Percentiles rank a stretch among this genome's conserved stretches.
Conservation (phyloP, 2,113 vertebrate genomes). For the Phodopus roborovskii region DNA sequence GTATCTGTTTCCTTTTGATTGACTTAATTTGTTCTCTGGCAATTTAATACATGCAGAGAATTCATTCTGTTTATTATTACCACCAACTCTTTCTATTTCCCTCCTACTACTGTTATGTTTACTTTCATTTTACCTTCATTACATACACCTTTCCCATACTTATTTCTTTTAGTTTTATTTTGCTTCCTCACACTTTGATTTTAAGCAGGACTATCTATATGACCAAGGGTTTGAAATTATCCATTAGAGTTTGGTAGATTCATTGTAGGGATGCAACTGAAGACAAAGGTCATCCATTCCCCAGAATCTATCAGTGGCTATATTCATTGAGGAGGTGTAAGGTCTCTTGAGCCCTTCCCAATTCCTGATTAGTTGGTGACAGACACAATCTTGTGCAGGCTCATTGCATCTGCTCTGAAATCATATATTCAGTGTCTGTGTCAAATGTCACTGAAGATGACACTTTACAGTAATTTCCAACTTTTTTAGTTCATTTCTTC, state of each 20-base stretch:
- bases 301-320: too few relatives aligned
- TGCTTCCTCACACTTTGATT: too few relatives aligned
- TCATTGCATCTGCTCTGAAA: background rate
- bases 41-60: background rate
- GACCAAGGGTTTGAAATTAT: background rate
- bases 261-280: too few relatives aligned
- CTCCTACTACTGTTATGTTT: background rate
- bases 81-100: background rate
- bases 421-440: background rate
- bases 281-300: background rate
- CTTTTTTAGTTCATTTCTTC: background rate
- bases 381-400: background rate
- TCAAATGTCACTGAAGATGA: background rate
- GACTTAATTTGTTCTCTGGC: background rate
- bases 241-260: background rate
- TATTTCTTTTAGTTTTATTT: background rate
- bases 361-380: too few relatives aligned
- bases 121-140: background rate
- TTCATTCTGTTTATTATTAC: too few relatives aligned
- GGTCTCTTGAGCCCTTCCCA: too few relatives aligned
- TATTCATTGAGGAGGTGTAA: too few relatives aligned
- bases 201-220: background rate
- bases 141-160: background rate
- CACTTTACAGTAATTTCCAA: background rate
- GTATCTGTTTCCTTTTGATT: background rate